Conservation (phyloP, 2,888 invertebrate genomes). For the Drosophila mulleri region DNA sequence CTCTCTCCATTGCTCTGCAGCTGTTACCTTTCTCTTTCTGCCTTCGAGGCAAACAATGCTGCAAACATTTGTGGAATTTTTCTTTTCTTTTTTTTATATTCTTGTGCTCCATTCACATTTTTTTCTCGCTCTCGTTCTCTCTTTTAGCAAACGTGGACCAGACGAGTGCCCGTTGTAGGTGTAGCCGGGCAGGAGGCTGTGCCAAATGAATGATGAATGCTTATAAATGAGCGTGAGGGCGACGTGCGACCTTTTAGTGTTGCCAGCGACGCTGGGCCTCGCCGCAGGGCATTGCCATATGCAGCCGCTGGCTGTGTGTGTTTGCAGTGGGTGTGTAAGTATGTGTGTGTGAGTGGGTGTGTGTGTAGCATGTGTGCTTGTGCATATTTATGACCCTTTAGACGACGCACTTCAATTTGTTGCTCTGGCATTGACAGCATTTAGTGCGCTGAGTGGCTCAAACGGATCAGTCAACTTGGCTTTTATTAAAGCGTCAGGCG, state of each 20-base stretch:
- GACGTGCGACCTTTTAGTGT: slow-evolving; percentile 67
- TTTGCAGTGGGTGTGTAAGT: slow-evolving; percentile 5
- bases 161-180: background rate
- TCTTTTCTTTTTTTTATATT: slow-evolving; percentile 8
- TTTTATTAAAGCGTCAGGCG: slow-evolving; percentile 30
- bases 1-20: background rate
- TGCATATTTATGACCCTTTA: slow-evolving; percentile 63
- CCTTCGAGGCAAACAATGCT: slow-evolving; percentile 48
- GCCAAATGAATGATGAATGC: slow-evolving; percentile 77
- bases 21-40: slow-evolving; percentile 2
- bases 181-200: slow-evolving; percentile 11
- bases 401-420: slow-evolving; percentile 51
- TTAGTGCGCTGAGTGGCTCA: slow-evolving; percentile 45
- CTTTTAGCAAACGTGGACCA: slow-evolving; percentile 10
- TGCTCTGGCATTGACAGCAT: slow-evolving; percentile 52
- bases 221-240: slow-evolving; percentile 67
- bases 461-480: slow-evolving; percentile 39
- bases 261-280: slow-evolving; percentile 34
- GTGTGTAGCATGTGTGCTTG: slow-evolving; percentile 11
- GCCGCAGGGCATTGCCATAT: slow-evolving; percentile 39
- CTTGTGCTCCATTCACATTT: background rate
- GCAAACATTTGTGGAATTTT: slow-evolving; percentile 59
- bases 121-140: background rate
- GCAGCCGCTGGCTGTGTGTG: slow-evolving; percentile 16
- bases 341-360: slow-evolving; percentile 9